Evolutionary conservation across 2,888 invertebrate species (phyloP), one percentile per base, ranked within the genome.

Genomic region (Pedicia rivosa): DNA sequence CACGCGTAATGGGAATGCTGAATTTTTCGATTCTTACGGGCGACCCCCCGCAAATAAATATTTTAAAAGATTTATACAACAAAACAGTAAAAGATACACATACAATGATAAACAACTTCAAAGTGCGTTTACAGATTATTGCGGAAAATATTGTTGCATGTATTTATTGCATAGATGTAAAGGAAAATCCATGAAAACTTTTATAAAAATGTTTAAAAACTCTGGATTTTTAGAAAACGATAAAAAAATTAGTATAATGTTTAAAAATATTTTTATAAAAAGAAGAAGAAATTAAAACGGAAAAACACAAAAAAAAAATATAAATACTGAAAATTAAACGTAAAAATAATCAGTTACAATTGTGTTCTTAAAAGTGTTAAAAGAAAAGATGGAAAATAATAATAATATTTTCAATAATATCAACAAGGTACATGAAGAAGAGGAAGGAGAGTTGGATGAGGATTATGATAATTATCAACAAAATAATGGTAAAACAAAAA

Each of bases 101-200:
- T 31, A 31, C 12, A 31, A 31, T 31, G 17, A 31, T 7, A 17
- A 31, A 17, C 17, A 31, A 19, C n/a, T 19, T 9, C 17, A 31
- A n/a, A 31, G 31, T n/a, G 3, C 10, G 7, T 31, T 12, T 17
- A 17, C 19, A n/a, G 16, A 6, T 4, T 15, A 17, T 31, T 31
- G 31, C 17, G 31, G 31, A 17, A 9, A 31, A 16, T 31, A 31
- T 31, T 31, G 31, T n/a, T 31, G 31, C n/a, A 12, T 31, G 17
- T 31, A 17, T 31, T 31, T 31, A 19, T 19, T 31, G n/a, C 6
- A 31, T 17, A 15, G 16, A 16, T n/a, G n/a, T n/a, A n/a, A n/a
- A n/a, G n/a, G n/a, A n/a, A n/a, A n/a, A n/a, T n/a, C n/a, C n/a
- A n/a, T n/a, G n/a, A n/a, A n/a, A n/a, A n/a, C n/a, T 19, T 31